A percentile compares a stretch with the other conserved stretches of the same genome.
phyloP scores from a whole-genome alignment of 2,797 vertebrate species.

The Microctenopoma stevenorrisi region DNA sequence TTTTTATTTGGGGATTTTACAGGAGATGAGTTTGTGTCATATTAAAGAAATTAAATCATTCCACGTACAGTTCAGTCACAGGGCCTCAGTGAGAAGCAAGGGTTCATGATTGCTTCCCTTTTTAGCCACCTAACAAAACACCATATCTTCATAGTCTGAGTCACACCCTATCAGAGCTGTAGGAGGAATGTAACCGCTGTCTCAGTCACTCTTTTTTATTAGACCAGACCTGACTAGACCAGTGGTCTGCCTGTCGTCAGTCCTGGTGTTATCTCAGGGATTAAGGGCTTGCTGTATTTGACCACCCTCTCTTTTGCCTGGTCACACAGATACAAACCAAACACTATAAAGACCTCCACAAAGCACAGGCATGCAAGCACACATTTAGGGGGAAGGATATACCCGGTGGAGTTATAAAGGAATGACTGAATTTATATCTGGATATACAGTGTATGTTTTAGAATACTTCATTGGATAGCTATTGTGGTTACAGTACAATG shows the following conservation, averaged over 20 bases:
- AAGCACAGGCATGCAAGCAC: slow-evolving; percentile 36
- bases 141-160: slow-evolving; percentile 60
- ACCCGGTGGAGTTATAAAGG: slow-evolving; percentile 32
- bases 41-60: slow-evolving; percentile 1
- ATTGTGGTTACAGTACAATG: slow-evolving; percentile 8
- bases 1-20: neutral
- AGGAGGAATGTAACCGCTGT: slow-evolving; percentile 74
- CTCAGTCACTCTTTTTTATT: slow-evolving; percentile 80
- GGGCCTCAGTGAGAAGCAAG: slow-evolving; percentile 29
- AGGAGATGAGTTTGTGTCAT: neutral
- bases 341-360: slow-evolving; percentile 36
- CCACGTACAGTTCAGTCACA: slow-evolving; percentile 1
- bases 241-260: slow-evolving; percentile 66
- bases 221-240: slow-evolving; percentile 66
- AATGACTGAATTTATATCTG: slow-evolving; percentile 36
- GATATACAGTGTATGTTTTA: slow-evolving; percentile 9
- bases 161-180: slow-evolving; percentile 50
- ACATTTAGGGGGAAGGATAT: slow-evolving; percentile 13
- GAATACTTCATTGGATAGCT: slow-evolving; percentile 12
- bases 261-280: slow-evolving; percentile 79
- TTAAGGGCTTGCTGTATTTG: slow-evolving; percentile 75
- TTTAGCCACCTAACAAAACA: slow-evolving; percentile 70
- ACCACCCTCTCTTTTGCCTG: slow-evolving; percentile 54
- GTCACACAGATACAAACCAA: slow-evolving; percentile 65
- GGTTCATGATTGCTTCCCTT: slow-evolving; percentile 43